A percentile compares a stretch with the other conserved stretches of the same genome.
These are phyloP conservation scores for Tetrapedia diversipes DNA, from an alignment of 2,888 invertebrate species.

Conservation along the genomic window DNA sequence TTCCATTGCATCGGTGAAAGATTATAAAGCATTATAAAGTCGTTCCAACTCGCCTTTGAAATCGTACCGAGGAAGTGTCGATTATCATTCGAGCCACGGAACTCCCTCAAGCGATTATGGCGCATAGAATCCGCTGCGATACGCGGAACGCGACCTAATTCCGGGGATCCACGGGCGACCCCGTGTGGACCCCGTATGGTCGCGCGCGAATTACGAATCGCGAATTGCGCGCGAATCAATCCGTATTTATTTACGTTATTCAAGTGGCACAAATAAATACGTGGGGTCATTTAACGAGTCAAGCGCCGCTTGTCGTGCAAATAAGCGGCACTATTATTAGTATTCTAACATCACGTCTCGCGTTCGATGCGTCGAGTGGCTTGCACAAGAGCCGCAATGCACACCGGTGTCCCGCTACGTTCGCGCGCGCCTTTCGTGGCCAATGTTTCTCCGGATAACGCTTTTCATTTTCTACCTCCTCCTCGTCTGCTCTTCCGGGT, in stretches of 20 bases:
- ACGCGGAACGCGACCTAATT: background rate
- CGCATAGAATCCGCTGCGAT: background rate
- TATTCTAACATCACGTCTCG: slow-evolving; percentile 47
- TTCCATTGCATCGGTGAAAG: no score
- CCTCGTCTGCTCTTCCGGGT: background rate
- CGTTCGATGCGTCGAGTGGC: slow-evolving; percentile 43
- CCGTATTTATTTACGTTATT: slow-evolving; percentile 41
- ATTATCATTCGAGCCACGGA: background rate
- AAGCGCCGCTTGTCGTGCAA: slow-evolving; percentile 24
- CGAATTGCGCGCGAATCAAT: background rate
- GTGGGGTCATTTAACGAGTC: slow-evolving; percentile 24
- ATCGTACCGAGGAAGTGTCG: background rate
- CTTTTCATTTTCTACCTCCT: slow-evolving; percentile 8
- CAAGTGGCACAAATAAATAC: slow-evolving; percentile 43
- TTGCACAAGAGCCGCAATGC: slow-evolving; percentile 38
- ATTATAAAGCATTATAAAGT: no score
- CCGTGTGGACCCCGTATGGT: no score
- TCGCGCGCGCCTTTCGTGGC: slow-evolving; percentile 3
- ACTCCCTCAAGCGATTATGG: background rate
- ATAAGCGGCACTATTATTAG: slow-evolving; percentile 49
- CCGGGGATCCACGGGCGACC: no score
- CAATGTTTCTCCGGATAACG: slow-evolving; percentile 49
- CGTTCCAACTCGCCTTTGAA: background rate
- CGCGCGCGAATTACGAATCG: background rate
- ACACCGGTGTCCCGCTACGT: background rate